Evolutionary conservation across 2,797 vertebrate species (phyloP), one percentile per base, ranked within the genome.

Genomic region (Aldrovandia affinis): DNA sequence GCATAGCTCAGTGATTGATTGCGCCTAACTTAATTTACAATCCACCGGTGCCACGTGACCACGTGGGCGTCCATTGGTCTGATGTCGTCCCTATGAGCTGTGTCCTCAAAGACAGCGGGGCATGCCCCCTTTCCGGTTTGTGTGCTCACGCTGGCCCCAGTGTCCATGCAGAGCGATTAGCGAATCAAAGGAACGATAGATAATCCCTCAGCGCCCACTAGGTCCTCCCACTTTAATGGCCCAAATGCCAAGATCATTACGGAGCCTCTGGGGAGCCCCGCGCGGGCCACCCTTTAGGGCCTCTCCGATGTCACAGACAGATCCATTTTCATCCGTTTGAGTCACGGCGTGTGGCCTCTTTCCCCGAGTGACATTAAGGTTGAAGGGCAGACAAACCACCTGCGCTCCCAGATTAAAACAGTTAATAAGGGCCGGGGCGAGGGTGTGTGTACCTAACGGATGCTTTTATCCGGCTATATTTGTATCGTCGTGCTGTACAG

Each of bases 221-320:
- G n/a, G n/a, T n/a, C n/a, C 78, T 83, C 57, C 44, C 39, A 57
- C 77, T 78, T 73, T 77, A 83, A 77, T 28, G 75, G 83, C 42
- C 42, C 79, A 83, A 83, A 83, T 83, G 83, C 77, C 77, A 83
- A 55, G 59, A 65, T 83, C 77, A 65, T 83, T 79, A 83, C 42
- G 57, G 39, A 44, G 44, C 18, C 82, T 79, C 47, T 79, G 77
- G 65, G 57, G 57, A 61, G 55, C 75, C 77, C 77, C 39, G 47
- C 18, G 25, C 39, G 12, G 73, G 42, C 47, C 73, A 47, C 39
- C 73, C 73, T 77, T 47, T 77, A 77, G 39, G n/a, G 73, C 78
- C 78, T 54, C 12, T 14, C 47, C 50, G 33, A 79, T 54, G 47
- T 79, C 78, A 30, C 78, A 14, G 47, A 79, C 78, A 55, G 78